These are phyloP conservation scores for Thalassarche chlororhynchos DNA, from an alignment of 2,113 vertebrate species.

Conservation along the genomic window DNA sequence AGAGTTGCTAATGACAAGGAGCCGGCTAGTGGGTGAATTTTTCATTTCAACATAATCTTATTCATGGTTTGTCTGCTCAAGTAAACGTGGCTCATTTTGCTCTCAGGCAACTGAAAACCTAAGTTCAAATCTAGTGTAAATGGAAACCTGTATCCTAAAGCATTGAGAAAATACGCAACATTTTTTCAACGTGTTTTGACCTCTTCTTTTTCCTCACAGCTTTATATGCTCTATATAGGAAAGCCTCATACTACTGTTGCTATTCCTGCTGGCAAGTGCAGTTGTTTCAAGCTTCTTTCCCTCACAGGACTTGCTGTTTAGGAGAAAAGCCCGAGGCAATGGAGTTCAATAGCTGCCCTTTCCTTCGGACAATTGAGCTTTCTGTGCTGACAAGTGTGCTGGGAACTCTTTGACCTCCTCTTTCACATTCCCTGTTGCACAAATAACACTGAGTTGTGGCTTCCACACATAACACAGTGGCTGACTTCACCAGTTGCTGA, in stretches of 20 bases:
- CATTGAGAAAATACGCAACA: neutral
- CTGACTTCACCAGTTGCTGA: neutral
- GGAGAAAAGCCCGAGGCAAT: neutral
- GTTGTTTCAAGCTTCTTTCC: neutral
- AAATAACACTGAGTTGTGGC: neutral
- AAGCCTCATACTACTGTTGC: neutral
- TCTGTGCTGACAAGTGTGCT: neutral
- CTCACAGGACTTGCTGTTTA: neutral
- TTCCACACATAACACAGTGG: neutral
- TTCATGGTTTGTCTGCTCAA: conserved; percentile 37
- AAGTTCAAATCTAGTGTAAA: conserved; percentile 63
- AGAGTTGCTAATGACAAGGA: neutral
- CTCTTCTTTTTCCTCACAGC: conserved; percentile 24
- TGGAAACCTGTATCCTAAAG: conserved; percentile 37
- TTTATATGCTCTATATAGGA: neutral
- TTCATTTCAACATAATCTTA: conserved; percentile 19
- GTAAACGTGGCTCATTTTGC: neutral
- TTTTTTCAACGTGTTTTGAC: conserved; percentile 36
- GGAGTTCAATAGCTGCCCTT: conserved; percentile 19
- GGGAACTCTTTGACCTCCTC: neutral
- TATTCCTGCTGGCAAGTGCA: neutral
- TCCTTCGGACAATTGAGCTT: conserved; percentile 18
- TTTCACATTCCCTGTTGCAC: neutral
- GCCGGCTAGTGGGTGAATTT: neutral
- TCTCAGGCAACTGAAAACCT: conserved; percentile 37